Evolutionary conservation across 2,797 vertebrate species (phyloP).

Genomic region (Gorsachius magnificus): DNA sequence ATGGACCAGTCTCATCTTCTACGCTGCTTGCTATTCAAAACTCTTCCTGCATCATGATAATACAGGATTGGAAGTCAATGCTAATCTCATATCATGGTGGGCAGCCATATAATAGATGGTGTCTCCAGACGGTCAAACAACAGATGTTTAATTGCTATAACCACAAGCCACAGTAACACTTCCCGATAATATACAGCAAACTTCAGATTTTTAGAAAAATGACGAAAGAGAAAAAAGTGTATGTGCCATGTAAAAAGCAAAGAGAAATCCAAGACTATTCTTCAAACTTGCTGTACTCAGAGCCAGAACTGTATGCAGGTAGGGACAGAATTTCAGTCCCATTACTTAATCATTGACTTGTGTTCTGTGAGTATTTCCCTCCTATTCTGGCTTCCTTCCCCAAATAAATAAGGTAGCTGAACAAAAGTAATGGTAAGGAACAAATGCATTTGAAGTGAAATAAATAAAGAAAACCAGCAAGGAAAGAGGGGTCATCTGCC

Average conservation of each 20-base stretch:
- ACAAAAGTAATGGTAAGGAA: neutral
- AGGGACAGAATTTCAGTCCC: neutral
- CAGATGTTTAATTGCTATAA: neutral
- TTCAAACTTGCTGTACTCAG: neutral
- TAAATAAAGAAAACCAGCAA: neutral
- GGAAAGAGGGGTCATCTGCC: neutral
- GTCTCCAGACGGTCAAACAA: neutral
- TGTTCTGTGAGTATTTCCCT: neutral
- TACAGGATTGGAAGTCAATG: neutral
- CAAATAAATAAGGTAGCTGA: neutral
- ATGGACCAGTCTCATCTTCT: neutral
- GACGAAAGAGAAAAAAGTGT: accelerated
- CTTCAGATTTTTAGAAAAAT: neutral
- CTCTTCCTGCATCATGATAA: neutral
- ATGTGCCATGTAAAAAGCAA: neutral
- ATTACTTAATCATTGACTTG: neutral
- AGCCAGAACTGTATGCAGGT: neutral
- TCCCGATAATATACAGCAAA: neutral
- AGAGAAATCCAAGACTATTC: neutral
- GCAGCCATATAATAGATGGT: neutral
- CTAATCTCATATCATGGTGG: neutral
- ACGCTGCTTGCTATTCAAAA: neutral
- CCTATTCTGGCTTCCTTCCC: neutral
- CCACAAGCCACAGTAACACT: neutral
- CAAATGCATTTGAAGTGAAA: neutral